phyloP scores from a whole-genome alignment of 2,888 invertebrate species.

The Spialia ferax region DNA sequence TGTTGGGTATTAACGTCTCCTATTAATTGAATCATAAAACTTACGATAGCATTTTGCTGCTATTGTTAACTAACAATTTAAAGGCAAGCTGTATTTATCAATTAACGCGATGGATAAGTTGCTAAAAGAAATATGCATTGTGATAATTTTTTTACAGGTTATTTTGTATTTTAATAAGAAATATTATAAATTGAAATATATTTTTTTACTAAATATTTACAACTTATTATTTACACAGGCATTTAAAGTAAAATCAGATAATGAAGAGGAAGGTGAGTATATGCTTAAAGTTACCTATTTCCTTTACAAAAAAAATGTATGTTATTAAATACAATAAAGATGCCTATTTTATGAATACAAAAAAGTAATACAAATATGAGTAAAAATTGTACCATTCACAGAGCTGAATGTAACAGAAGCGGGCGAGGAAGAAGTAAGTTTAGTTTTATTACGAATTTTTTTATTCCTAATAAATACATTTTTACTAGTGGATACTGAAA shows the following conservation, averaged over 20 bases:
- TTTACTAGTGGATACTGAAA: no score
- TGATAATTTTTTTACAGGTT: constrained; percentile 27
- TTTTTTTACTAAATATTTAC: not conserved
- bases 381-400: constrained; percentile 46
- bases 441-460: not conserved
- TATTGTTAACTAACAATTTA: not conserved
- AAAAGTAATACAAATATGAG: no score
- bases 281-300: no score
- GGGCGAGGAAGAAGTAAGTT: constrained; percentile 71
- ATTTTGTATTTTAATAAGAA: not conserved
- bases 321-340: no score
- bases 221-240: constrained; percentile 28
- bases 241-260: constrained; percentile 26
- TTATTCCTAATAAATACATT: no score
- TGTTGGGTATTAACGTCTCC: not conserved
- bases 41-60: not conserved
- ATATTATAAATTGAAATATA: not conserved
- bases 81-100: not conserved
- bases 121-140: constrained; percentile 14
- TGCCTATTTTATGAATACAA: no score
- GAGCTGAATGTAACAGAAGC: constrained; percentile 59
- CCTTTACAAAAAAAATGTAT: no score
- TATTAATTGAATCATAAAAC: constrained; percentile 5
- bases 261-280: constrained; percentile 41
- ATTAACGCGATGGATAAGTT: not conserved